Evolutionary conservation across 2,113 vertebrate genomes (phyloP).

Genomic region (Ascaphus truei): DNA sequence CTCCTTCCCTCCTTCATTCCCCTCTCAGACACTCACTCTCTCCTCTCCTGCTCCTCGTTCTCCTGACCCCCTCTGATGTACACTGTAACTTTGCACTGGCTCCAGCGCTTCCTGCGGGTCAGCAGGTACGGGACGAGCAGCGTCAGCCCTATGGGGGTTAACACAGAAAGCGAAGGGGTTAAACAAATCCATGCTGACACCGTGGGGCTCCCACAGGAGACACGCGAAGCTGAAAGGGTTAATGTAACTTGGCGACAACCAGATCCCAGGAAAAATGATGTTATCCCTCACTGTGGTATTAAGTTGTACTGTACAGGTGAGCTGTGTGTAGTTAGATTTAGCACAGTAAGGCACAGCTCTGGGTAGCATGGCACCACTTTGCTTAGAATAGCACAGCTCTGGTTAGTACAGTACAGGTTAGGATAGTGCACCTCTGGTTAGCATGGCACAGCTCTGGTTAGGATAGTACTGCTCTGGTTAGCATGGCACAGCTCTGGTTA

Average conservation of each 20-base stretch:
- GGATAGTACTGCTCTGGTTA: too few species aligned
- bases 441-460: too few species aligned
- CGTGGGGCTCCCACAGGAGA: background rate
- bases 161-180: background rate
- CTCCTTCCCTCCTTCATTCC: background rate
- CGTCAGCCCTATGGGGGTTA: slow-evolving; percentile 59
- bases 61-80: slow-evolving; percentile 59
- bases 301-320: too few species aligned
- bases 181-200: background rate
- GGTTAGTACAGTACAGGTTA: too few species aligned
- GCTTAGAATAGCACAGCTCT: too few species aligned
- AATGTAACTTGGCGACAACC: background rate
- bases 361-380: too few species aligned
- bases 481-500: too few species aligned
- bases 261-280: too few species aligned
- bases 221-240: background rate
- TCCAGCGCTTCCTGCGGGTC: slow-evolving; percentile 61
- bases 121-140: slow-evolving; percentile 69
- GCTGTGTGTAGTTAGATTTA: too few species aligned
- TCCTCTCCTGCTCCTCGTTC: slow-evolving; percentile 58
- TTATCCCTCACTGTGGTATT: too few species aligned
- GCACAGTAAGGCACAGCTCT: too few species aligned
- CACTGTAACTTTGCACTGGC: slow-evolving; percentile 55
- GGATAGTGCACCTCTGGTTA: too few species aligned
- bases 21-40: slow-evolving; percentile 60